A percentile compares a stretch with the other conserved stretches of the same genome.
Conservation (phyloP, 2,797 vertebrate genomes). For the Triplophysa yarkandensis region DNA sequence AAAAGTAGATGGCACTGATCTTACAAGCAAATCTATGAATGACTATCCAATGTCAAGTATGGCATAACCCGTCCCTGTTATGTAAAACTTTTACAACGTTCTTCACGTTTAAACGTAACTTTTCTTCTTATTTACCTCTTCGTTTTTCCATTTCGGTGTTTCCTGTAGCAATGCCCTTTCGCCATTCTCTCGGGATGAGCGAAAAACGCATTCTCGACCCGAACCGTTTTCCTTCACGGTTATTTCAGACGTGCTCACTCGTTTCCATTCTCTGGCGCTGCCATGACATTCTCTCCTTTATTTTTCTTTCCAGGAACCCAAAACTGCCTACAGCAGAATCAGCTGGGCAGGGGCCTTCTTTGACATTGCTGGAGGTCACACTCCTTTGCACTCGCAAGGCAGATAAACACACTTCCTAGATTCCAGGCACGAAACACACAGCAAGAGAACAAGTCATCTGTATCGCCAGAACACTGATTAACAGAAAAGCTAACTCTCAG, state of each 20-base stretch:
- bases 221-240: not conserved
- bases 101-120: not conserved
- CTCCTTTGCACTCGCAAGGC: conserved; percentile 63
- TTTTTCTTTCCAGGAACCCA: conserved; percentile 61
- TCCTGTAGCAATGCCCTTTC: not conserved
- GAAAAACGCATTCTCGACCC: not conserved
- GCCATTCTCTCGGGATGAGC: not conserved
- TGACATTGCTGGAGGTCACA: conserved; percentile 80
- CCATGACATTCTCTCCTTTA: conserved; percentile 46
- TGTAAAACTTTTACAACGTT: conserved; percentile 58
- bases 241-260: conserved; percentile 12
- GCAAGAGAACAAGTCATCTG: conserved; percentile 82
- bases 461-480: conserved; percentile 87
- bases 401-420: conserved; percentile 81
- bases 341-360: conserved; percentile 63
- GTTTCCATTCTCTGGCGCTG: conserved; percentile 58
- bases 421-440: conserved; percentile 82
- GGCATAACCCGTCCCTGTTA: conserved; percentile 17
- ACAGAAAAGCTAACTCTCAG: conserved; percentile 82
- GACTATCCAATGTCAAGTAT: conserved; percentile 21
- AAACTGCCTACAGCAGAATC: conserved; percentile 62
- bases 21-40: conserved; percentile 5
- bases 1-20: not conserved
- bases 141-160: not conserved
- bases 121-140: conserved; percentile 51